Conservation (phyloP, 2,797 vertebrate genomes). For the Micropoecilia bifurca region DNA sequence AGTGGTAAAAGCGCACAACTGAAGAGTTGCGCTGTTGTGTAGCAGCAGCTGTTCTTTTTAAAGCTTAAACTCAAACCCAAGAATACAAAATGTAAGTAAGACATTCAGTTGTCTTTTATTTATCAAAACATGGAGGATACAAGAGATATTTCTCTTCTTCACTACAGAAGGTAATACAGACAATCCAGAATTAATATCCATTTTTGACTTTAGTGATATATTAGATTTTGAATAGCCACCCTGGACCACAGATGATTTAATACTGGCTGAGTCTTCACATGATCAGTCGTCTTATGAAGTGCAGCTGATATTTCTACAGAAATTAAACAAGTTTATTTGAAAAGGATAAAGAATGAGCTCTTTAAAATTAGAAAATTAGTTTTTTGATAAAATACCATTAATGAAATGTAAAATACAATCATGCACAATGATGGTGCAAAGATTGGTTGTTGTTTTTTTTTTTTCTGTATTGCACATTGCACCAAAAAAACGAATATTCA, state of each 20-base stretch:
- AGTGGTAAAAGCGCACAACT: neutral
- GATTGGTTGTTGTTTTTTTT: neutral
- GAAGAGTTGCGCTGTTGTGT: neutral
- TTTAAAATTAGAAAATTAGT: neutral
- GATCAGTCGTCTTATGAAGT: conserved; percentile 4
- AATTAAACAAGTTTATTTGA: neutral
- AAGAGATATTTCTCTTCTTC: neutral
- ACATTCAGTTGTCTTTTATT: conserved; percentile 49
- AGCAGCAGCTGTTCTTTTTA: neutral
- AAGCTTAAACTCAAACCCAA: neutral
- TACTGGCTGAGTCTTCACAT: conserved; percentile 20
- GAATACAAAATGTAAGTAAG: conserved; percentile 14
- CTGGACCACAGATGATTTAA: conserved; percentile 45
- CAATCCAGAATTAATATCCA: neutral
- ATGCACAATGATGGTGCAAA: conserved; percentile 15
- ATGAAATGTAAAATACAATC: neutral
- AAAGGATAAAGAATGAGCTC: neutral
- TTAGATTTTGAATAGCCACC: conserved; percentile 8
- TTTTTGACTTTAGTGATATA: neutral
- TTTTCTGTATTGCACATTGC: conserved; percentile 8
- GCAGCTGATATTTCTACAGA: neutral
- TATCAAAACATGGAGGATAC: neutral
- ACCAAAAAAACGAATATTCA: conserved; percentile 15
- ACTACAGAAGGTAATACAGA: neutral
- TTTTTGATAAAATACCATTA: neutral